phyloP scores from a whole-genome alignment of 2,888 invertebrate genomes.

The Brachypalpus laphriformis region DNA sequence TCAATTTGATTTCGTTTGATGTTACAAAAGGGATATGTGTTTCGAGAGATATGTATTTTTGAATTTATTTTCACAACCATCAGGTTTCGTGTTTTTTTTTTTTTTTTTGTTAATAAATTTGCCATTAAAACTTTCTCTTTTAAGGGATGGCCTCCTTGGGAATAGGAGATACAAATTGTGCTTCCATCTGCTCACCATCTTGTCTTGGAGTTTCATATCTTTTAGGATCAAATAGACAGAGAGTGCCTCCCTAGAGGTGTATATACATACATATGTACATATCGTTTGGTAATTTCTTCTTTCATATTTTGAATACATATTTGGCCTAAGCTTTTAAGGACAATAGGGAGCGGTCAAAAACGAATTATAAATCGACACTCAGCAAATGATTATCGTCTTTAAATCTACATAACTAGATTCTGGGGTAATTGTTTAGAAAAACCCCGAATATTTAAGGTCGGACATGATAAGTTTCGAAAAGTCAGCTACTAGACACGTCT shows the following conservation, averaged over 20 bases:
- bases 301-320: background rate
- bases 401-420: too few species aligned
- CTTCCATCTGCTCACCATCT: background rate
- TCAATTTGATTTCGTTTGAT: constrained; percentile 51
- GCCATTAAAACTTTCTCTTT: background rate
- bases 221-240: background rate
- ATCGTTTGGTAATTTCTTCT: background rate
- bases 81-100: background rate
- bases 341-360: too few species aligned
- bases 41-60: background rate
- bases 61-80: background rate
- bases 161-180: background rate
- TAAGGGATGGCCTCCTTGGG: background rate
- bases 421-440: too few species aligned
- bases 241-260: background rate
- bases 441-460: too few species aligned
- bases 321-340: background rate
- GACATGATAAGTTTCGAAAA: too few species aligned
- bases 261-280: background rate
- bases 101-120: background rate
- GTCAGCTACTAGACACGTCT: too few species aligned
- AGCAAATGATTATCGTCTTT: too few species aligned
- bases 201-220: background rate
- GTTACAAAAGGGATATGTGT: background rate
- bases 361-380: too few species aligned